Evolutionary conservation across 2,797 vertebrate species (phyloP).

Genomic region (Argentina silus): DNA sequence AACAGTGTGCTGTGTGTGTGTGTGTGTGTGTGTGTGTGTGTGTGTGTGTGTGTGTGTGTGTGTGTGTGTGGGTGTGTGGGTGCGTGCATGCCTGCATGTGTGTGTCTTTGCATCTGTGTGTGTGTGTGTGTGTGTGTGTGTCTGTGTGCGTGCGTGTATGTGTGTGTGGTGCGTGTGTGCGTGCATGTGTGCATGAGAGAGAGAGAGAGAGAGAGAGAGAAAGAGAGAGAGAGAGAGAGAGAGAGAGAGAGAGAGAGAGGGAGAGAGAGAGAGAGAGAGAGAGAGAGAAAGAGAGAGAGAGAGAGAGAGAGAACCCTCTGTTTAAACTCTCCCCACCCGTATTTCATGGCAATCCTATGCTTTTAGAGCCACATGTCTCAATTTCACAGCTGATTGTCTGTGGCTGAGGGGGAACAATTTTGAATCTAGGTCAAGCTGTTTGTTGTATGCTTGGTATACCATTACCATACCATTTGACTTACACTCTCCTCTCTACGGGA

Average conservation of each 20-base stretch:
- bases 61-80: conserved; percentile 1
- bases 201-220: too few relatives aligned
- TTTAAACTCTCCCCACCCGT: background rate
- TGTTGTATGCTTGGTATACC: background rate
- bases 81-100: background rate
- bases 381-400: background rate
- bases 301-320: background rate
- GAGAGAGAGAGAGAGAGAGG: too few relatives aligned
- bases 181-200: too few relatives aligned
- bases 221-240: too few relatives aligned
- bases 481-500: background rate
- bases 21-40: conserved; percentile 3
- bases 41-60: conserved; percentile 11
- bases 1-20: too few relatives aligned
- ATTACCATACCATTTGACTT: background rate
- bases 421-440: background rate
- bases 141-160: conserved; percentile 5
- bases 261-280: too few relatives aligned
- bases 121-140: conserved; percentile 12
- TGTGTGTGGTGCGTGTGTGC: background rate
- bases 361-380: background rate
- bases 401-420: background rate
- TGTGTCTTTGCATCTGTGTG: conserved; percentile 8
- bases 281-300: background rate
- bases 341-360: background rate